phyloP scores from a whole-genome alignment of 1,140 invertebrate species.

The Pseudachorutes palmiensis region DNA sequence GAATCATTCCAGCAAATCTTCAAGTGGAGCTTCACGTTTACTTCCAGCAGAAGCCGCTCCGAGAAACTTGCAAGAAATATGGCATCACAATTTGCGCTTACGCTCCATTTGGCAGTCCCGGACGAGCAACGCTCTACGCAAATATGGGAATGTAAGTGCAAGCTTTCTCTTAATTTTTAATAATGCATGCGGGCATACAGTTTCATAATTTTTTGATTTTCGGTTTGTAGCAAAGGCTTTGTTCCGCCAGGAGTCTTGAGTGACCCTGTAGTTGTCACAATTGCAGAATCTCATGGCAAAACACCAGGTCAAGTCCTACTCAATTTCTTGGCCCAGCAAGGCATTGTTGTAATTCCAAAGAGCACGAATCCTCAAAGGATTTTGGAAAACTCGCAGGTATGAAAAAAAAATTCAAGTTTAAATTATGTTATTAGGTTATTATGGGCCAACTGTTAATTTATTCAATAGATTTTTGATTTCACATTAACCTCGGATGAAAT shows the following conservation, averaged over 20 bases:
- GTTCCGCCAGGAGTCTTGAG: conserved; percentile 43
- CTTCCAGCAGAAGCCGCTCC: conserved; percentile 45
- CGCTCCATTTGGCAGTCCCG: conserved; percentile 68
- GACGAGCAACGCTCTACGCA: conserved; percentile 36
- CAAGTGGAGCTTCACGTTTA: conserved; percentile 46
- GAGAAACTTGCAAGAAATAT: conserved; percentile 42
- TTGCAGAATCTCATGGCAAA: conserved; percentile 60
- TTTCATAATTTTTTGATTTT: not conserved
- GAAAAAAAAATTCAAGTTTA: not conserved
- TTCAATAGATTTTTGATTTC: not conserved
- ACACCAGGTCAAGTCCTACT: conserved; percentile 69
- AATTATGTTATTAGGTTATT: not conserved
- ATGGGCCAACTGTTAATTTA: not conserved
- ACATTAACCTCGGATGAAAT: not conserved
- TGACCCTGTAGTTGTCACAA: conserved; percentile 56
- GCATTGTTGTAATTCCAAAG: conserved; percentile 74
- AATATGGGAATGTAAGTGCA: conserved; percentile 5
- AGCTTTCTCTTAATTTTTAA: not conserved
- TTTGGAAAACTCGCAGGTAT: conserved; percentile 50
- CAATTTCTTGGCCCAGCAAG: conserved; percentile 61
- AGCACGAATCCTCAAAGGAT: conserved; percentile 63
- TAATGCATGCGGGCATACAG: not conserved
- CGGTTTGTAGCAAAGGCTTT: not conserved
- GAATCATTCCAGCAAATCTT: conserved; percentile 56
- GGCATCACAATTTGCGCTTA: conserved; percentile 64